Evolutionary conservation across 2,888 invertebrate genomes (phyloP).

Genomic region (Lordiphosa andalusiaca): DNA sequence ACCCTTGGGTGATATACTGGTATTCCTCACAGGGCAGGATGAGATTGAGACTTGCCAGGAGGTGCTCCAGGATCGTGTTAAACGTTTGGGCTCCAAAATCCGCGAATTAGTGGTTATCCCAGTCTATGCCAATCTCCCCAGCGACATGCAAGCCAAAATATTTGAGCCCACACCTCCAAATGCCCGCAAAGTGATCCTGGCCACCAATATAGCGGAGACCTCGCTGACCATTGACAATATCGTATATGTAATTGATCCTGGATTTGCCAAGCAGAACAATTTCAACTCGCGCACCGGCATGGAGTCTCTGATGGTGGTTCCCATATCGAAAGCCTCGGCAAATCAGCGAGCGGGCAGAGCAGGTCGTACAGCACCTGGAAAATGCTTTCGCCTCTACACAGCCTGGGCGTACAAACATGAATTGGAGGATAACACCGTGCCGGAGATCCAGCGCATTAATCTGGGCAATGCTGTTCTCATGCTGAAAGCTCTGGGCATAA

Average conservation of each 20-base stretch:
- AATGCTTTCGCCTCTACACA: conserved; percentile 98
- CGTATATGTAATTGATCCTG: conserved; percentile 99
- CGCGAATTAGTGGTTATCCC: conserved; percentile 95
- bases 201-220: conserved; percentile 99
- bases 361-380: conserved; percentile 97
- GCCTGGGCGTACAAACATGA: conserved; percentile 99
- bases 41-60: conserved; percentile 95
- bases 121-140: conserved; percentile 98
- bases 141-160: conserved; percentile 99
- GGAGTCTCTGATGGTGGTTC: conserved; percentile 99
- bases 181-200: conserved; percentile 97
- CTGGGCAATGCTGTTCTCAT: conserved; percentile 97
- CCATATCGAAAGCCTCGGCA: conserved; percentile 98
- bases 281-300: conserved; percentile 98
- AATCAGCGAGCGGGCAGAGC: conserved; percentile 98
- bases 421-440: conserved; percentile 97
- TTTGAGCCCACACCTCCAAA: conserved; percentile 98
- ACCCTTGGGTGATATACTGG: conserved; percentile 96
- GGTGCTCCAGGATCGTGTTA: conserved; percentile 92
- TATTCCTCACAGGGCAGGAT: conserved; percentile 96
- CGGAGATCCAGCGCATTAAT: conserved; percentile 99
- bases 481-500: conserved; percentile 97
- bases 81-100: conserved; percentile 95
- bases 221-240: conserved; percentile 99
- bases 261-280: conserved; percentile 99